A percentile compares a stretch with the other conserved stretches of the same genome.
phyloP scores from a whole-genome alignment of 2,888 invertebrate genomes.

The Oeneis ivallda region DNA sequence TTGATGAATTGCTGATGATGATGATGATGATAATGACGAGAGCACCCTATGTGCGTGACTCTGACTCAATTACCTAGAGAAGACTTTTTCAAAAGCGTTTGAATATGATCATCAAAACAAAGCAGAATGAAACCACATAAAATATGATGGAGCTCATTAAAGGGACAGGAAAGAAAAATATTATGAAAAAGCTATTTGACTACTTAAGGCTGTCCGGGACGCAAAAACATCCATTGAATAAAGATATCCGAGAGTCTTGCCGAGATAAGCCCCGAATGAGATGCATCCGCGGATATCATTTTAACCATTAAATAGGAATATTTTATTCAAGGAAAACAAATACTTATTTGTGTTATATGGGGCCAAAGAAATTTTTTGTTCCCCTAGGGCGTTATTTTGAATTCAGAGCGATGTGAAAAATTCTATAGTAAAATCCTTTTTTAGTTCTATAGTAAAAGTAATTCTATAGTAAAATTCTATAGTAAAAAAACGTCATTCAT shows the following conservation, averaged over 20 bases:
- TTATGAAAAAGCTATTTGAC: slow-evolving; percentile 52
- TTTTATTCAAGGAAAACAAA: background rate
- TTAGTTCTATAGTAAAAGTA: too few species aligned
- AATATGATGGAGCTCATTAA: slow-evolving; percentile 45
- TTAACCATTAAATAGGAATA: slow-evolving; percentile 15
- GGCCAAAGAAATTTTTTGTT: too few species aligned
- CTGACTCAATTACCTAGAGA: too few species aligned
- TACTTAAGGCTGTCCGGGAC: slow-evolving; percentile 41
- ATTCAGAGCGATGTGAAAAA: too few species aligned
- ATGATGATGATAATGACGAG: background rate
- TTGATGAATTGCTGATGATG: background rate
- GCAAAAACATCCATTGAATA: slow-evolving; percentile 43
- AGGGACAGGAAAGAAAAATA: slow-evolving; percentile 43
- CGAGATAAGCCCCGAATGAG: slow-evolving; percentile 26
- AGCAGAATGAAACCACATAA: slow-evolving; percentile 28
- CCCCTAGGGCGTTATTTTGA: too few species aligned
- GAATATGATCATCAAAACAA: background rate
- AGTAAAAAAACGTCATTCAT: too few species aligned
- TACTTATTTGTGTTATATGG: too few species aligned
- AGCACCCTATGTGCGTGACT: too few species aligned
- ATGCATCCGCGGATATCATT: slow-evolving; percentile 20
- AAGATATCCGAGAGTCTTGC: slow-evolving; percentile 44
- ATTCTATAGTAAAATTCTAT: too few species aligned
- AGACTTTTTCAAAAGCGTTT: background rate
- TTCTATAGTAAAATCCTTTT: too few species aligned